phyloP scores from a whole-genome alignment of 2,113 vertebrate species.

The Corvus moneduloides region DNA sequence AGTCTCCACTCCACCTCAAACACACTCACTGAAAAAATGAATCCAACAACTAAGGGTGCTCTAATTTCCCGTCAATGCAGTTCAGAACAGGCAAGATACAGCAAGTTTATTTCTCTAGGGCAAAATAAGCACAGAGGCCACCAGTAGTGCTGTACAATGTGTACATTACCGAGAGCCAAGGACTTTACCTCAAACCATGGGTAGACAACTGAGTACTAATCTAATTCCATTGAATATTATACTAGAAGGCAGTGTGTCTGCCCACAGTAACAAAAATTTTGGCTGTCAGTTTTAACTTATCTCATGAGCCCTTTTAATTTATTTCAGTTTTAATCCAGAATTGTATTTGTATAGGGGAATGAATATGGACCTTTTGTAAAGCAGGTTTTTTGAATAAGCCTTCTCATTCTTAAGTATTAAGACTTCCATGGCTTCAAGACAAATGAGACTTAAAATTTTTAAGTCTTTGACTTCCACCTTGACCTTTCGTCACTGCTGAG shows the following conservation, averaged over 20 bases:
- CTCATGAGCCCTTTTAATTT: not conserved
- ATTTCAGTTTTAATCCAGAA: not conserved
- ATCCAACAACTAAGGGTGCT: not conserved
- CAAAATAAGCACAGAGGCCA: not conserved
- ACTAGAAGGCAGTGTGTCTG: not conserved
- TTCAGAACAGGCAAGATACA: not conserved
- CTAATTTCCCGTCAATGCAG: not conserved
- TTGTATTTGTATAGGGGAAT: not conserved
- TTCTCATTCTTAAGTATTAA: not conserved
- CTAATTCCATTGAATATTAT: not conserved
- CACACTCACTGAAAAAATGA: not conserved
- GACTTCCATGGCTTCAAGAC: not conserved
- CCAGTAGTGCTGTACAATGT: not conserved
- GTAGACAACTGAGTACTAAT: not conserved
- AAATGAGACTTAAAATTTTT: conserved; percentile 8
- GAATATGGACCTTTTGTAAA: not conserved
- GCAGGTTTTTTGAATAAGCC: not conserved
- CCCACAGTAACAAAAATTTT: not conserved
- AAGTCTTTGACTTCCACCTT: conserved; percentile 36
- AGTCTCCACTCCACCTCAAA: not conserved
- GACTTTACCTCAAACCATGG: not conserved
- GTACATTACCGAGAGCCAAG: not conserved
- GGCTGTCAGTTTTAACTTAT: not conserved
- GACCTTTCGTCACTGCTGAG: conserved; percentile 56
- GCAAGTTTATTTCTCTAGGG: not conserved